Evolutionary conservation across 2,797 vertebrate genomes (phyloP).

Genomic region (Odontamblyopus rebecca): DNA sequence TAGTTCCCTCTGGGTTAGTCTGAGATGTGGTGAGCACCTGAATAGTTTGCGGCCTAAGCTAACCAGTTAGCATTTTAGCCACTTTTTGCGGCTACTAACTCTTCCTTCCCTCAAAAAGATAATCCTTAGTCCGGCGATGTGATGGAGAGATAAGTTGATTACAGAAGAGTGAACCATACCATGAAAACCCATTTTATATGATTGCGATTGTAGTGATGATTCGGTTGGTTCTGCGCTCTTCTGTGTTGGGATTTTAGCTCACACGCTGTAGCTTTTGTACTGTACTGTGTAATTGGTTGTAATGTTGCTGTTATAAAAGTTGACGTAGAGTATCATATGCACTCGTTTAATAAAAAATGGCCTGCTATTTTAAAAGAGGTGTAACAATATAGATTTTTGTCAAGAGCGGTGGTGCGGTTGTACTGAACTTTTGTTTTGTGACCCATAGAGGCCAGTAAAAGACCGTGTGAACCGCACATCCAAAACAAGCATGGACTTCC

Average conservation of each 20-base stretch:
- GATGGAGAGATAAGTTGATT: slow-evolving; percentile 51
- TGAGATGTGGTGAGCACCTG: slow-evolving; percentile 75
- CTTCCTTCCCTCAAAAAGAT: slow-evolving; percentile 70
- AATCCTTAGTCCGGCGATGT: slow-evolving; percentile 51
- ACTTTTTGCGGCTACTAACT: slow-evolving; percentile 45
- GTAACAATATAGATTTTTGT: slow-evolving; percentile 75
- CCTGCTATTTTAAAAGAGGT: slow-evolving; percentile 32
- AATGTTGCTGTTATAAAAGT: slow-evolving; percentile 37
- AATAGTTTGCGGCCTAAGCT: slow-evolving; percentile 90
- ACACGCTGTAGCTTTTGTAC: slow-evolving; percentile 55
- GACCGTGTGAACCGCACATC: slow-evolving; percentile 84
- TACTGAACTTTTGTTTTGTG: slow-evolving; percentile 98
- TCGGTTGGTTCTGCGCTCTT: slow-evolving; percentile 23
- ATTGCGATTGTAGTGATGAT: slow-evolving; percentile 6
- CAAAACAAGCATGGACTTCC: slow-evolving; percentile 95
- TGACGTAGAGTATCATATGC: slow-evolving; percentile 1
- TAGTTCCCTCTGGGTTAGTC: slow-evolving; percentile 61
- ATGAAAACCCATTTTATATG: slow-evolving; percentile 16
- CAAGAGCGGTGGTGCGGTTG: slow-evolving; percentile 75
- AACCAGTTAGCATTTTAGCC: slow-evolving; percentile 60
- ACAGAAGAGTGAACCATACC: slow-evolving; percentile 38
- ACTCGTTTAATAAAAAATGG: neutral
- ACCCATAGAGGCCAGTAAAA: slow-evolving; percentile 99
- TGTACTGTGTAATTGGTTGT: slow-evolving; percentile 43
- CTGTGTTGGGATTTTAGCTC: slow-evolving; percentile 46